Evolutionary conservation across 2,113 vertebrate genomes (phyloP), one percentile per base, ranked within the genome.

Genomic region (Daubentonia madagascariensis): DNA sequence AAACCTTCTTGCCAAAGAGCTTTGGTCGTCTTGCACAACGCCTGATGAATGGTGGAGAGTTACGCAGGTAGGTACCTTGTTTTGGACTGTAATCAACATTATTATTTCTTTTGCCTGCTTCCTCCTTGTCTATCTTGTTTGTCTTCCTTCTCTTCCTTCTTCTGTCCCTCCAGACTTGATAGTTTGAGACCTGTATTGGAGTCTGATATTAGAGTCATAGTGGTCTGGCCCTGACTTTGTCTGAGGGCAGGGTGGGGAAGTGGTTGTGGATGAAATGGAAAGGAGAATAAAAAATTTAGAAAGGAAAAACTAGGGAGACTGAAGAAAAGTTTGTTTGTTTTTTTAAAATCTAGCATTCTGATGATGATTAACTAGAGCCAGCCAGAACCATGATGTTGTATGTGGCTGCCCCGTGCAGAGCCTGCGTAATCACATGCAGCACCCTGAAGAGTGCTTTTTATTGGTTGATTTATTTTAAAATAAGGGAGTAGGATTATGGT

Each of bases 21-120:
- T 99, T 25, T 99, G 99, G 99, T 99, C 99, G 35, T 99, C 99
- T 0, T 99, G 99, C 78, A 99, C 99, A 79, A 99, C 99, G 0
- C 99, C 99, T 3, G 99, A 99, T 76, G 99, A 99, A 75, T 99
- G 99, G 99, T 99, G 99, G 99, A 99, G 99, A 98, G 99, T 99
- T 96, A 99, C 99, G 40, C 99, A 99, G 99, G 99, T 99, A 93
- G 97, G 96, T 67, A 9, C 22, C 89, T 50, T 80, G 28, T 78
- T 32, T 48, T 40, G 28, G 28, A 17, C 32, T 72, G 2, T 73
- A 14, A 25, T 80, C 8, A 73, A 0, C 54, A 8, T 65, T 40
- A 28, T 10, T 81, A 14, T 67, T 68, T 37, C 13, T 81, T 85
- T 76, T 40, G 18, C 85, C 35, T 20, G 45, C 20, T 70, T 79